A percentile compares a stretch with the other conserved stretches of the same genome.
These are phyloP conservation scores for Leptopilina myrica DNA, from an alignment of 2,888 invertebrate species.

Conservation along the genomic window DNA sequence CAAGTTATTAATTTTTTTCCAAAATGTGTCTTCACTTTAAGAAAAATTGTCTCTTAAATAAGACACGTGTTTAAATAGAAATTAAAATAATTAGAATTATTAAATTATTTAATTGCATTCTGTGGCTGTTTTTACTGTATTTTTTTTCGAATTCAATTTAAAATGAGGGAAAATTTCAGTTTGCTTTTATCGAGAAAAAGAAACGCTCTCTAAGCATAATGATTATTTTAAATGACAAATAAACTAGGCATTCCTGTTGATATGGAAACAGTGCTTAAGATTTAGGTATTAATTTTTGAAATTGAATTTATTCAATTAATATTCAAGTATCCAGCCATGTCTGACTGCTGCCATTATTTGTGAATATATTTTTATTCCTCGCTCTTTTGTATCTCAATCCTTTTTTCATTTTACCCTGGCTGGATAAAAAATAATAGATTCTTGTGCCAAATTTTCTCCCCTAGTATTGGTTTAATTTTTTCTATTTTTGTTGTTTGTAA, in stretches of 20 bases:
- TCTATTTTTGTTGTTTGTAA: not conserved
- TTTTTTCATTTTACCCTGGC: slow-evolving; percentile 13
- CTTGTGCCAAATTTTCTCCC: slow-evolving; percentile 67
- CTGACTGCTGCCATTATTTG: slow-evolving; percentile 39
- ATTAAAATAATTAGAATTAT: too few species aligned
- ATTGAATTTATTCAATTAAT: slow-evolving; percentile 11
- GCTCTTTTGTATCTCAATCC: slow-evolving; percentile 40
- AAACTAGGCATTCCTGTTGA: slow-evolving; percentile 56
- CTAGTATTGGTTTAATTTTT: slow-evolving; percentile 60
- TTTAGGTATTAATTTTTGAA: slow-evolving; percentile 46
- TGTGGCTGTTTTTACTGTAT: too few species aligned
- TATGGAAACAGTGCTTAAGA: slow-evolving; percentile 54
- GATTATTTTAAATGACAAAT: slow-evolving; percentile 46
- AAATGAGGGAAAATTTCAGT: not conserved
- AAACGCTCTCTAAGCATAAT: slow-evolving; percentile 42
- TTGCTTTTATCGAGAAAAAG: slow-evolving; percentile 6
- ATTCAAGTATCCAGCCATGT: slow-evolving; percentile 29
- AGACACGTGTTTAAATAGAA: too few species aligned
- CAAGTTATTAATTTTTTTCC: not conserved
- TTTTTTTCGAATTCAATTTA: too few species aligned
- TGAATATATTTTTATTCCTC: slow-evolving; percentile 40
- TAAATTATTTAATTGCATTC: too few species aligned
- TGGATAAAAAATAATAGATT: slow-evolving; percentile 54
- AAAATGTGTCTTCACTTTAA: too few species aligned
- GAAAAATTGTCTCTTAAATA: too few species aligned